Evolutionary conservation across 2,113 vertebrate genomes (phyloP).

Genomic region (Nanorana parkeri): DNA sequence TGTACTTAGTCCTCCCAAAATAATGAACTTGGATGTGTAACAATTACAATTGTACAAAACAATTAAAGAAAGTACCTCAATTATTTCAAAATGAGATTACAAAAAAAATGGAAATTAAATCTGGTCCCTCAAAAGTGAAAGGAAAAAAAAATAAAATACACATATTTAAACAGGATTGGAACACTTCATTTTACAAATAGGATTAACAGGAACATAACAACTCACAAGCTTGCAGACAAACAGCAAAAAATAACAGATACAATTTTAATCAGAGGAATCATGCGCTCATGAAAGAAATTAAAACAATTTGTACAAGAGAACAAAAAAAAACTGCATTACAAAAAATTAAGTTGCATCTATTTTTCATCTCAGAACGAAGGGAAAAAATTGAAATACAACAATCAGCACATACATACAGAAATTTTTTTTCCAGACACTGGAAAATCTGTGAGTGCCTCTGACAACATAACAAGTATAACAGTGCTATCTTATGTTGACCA

Average conservation of each 20-base stretch:
- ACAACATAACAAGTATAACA: slow-evolving; percentile 83
- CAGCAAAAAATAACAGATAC: slow-evolving; percentile 95
- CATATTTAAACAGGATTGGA: slow-evolving; percentile 87
- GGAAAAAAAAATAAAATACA: slow-evolving; percentile 92
- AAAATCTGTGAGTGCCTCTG: slow-evolving; percentile 73
- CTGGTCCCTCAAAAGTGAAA: slow-evolving; percentile 85
- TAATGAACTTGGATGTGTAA: slow-evolving; percentile 99
- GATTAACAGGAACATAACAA: slow-evolving; percentile 97
- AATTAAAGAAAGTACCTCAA: slow-evolving; percentile 99
- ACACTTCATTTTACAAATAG: slow-evolving; percentile 92
- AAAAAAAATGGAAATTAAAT: slow-evolving; percentile 86
- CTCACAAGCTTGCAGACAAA: slow-evolving; percentile 98
- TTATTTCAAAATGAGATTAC: slow-evolving; percentile 98
- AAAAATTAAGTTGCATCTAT: slow-evolving; percentile 89
- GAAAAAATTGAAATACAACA: slow-evolving; percentile 86
- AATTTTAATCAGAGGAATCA: slow-evolving; percentile 98
- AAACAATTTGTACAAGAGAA: slow-evolving; percentile 92
- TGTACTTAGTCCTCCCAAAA: slow-evolving; percentile 97
- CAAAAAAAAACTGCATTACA: slow-evolving; percentile 91
- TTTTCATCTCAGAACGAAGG: slow-evolving; percentile 86
- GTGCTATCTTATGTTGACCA: slow-evolving; percentile 97
- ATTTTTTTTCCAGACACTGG: slow-evolving; percentile 77
- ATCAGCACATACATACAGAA: slow-evolving; percentile 87
- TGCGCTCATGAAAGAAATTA: slow-evolving; percentile 96
- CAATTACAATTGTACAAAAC: slow-evolving; percentile 99